These are phyloP conservation scores for Gorsachius magnificus DNA, from an alignment of 2,797 vertebrate species.

Conservation along the genomic window DNA sequence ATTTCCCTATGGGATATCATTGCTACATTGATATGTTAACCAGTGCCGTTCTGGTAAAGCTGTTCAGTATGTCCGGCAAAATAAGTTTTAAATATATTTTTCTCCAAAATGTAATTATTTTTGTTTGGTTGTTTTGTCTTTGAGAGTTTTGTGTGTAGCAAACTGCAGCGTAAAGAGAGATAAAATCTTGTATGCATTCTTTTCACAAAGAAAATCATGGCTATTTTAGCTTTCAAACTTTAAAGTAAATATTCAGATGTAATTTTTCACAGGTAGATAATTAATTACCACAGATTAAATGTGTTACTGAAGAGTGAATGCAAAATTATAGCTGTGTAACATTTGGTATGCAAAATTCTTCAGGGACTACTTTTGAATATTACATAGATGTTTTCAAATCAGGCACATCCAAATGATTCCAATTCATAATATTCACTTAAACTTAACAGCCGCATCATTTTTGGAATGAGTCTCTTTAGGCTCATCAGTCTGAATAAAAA, in stretches of 20 bases:
- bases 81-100: not conserved
- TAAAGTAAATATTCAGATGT: not conserved
- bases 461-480: conserved; percentile 80
- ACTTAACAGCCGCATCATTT: conserved; percentile 85
- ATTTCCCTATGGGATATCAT: not conserved
- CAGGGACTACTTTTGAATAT: conserved; percentile 60
- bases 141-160: not conserved
- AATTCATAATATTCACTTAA: conserved; percentile 81
- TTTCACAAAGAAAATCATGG: not conserved
- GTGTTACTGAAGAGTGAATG: not conserved
- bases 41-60: not conserved
- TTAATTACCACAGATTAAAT: conserved; percentile 46
- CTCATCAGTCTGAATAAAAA: conserved; percentile 74
- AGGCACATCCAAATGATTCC: conserved; percentile 61
- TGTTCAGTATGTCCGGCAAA: not conserved
- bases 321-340: conserved; percentile 53
- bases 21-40: not conserved
- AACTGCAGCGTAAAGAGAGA: not conserved
- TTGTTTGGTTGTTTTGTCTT: not conserved
- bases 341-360: conserved; percentile 74
- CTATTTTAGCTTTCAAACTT: not conserved
- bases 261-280: conserved; percentile 26
- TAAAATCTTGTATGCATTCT: not conserved
- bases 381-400: conserved; percentile 62
- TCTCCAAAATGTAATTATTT: not conserved